Conservation (phyloP, 2,113 vertebrate species). For the Microcebus tavaratra region DNA sequence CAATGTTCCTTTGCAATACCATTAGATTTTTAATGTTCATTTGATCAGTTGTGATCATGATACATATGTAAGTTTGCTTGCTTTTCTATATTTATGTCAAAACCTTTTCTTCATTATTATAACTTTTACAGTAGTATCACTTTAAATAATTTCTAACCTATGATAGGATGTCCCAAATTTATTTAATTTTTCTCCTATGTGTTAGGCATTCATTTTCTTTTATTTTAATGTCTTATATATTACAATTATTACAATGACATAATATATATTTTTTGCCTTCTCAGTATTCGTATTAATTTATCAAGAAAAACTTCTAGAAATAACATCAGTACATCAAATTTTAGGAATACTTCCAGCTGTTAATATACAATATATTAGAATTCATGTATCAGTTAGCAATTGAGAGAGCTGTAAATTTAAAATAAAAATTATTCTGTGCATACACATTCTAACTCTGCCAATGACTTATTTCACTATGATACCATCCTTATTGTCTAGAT, state of each 20-base stretch:
- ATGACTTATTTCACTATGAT: neutral
- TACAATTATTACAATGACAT: neutral
- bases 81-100: neutral
- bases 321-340: neutral
- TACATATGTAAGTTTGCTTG: neutral
- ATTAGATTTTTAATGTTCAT: neutral
- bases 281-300: neutral
- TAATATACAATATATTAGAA: neutral
- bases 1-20: neutral
- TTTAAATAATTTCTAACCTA: neutral
- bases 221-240: neutral
- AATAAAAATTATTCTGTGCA: neutral
- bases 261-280: neutral
- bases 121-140: neutral
- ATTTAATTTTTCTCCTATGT: neutral
- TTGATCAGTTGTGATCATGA: neutral
- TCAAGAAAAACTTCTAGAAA: neutral
- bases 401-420: neutral
- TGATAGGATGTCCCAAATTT: neutral
- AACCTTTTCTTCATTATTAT: neutral
- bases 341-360: neutral
- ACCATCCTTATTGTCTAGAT: neutral
- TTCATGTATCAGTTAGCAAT: neutral
- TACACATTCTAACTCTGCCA: neutral
- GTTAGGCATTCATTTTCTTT: neutral